Conservation (phyloP, 2,797 vertebrate genomes). For the Bradypodion ventrale region DNA sequence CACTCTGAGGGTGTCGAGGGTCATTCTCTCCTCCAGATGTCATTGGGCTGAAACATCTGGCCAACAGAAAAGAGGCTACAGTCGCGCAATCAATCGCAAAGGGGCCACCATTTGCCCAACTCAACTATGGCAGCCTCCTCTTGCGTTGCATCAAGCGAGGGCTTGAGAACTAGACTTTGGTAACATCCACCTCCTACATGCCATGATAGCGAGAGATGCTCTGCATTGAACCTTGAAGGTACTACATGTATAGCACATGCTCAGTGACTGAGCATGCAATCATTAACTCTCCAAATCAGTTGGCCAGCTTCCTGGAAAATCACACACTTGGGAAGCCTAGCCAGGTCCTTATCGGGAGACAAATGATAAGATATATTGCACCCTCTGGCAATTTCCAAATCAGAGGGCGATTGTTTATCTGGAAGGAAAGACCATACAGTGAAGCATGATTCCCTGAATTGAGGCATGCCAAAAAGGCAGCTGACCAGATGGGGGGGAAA, state of each 20-base stretch:
- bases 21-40: no score
- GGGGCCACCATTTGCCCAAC: no score
- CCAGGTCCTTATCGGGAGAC: conserved; percentile 8
- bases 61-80: no score
- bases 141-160: no score
- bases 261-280: not conserved
- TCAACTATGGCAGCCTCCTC: no score
- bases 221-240: not conserved
- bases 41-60: no score
- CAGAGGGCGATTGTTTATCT: not conserved
- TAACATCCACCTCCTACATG: no score
- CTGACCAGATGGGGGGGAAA: not conserved
- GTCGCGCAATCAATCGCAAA: no score
- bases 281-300: not conserved
- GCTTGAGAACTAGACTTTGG: not conserved
- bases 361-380: not conserved
- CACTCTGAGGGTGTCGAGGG: no score
- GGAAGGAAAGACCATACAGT: not conserved
- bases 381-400: conserved; percentile 6
- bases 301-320: conserved; percentile 50
- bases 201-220: not conserved
- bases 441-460: not conserved
- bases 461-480: not conserved
- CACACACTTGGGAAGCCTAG: no score
- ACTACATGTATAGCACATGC: not conserved